These are phyloP conservation scores for Camponotus fellah DNA, from an alignment of 2,888 invertebrate genomes.

Conservation along the genomic window DNA sequence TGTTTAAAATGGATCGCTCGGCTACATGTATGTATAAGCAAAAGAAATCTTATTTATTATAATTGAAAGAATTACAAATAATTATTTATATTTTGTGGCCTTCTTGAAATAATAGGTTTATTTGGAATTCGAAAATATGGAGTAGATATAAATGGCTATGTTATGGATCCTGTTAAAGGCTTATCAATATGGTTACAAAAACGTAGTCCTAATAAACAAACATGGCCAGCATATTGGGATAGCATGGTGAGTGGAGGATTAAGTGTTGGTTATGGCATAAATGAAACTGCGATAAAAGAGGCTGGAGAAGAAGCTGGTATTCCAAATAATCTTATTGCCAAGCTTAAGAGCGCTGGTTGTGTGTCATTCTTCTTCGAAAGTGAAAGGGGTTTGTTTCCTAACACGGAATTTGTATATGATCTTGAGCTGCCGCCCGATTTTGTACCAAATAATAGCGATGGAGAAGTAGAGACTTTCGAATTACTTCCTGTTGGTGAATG, in stretches of 20 bases:
- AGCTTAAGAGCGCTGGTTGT: slow-evolving; percentile 92
- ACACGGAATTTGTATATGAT: slow-evolving; percentile 97
- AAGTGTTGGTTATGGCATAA: slow-evolving; percentile 94
- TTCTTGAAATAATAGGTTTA: slow-evolving; percentile 87
- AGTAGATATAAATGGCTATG: slow-evolving; percentile 97
- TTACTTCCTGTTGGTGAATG: slow-evolving; percentile 94
- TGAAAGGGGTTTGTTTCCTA: slow-evolving; percentile 96
- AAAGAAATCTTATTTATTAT: background rate
- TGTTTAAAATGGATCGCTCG: slow-evolving; percentile 95
- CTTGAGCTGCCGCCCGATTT: slow-evolving; percentile 96
- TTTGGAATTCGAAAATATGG: slow-evolving; percentile 98
- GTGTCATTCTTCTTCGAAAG: slow-evolving; percentile 97
- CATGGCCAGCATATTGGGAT: slow-evolving; percentile 98
- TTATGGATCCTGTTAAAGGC: slow-evolving; percentile 93
- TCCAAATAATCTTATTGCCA: slow-evolving; percentile 92
- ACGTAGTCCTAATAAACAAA: slow-evolving; percentile 96
- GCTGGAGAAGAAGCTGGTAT: slow-evolving; percentile 98
- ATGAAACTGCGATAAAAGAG: slow-evolving; percentile 97
- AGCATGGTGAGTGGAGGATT: slow-evolving; percentile 98
- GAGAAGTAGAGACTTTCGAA: slow-evolving; percentile 97
- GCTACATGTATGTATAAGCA: slow-evolving; percentile 90
- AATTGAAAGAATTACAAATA: background rate
- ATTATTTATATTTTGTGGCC: background rate
- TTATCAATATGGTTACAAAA: slow-evolving; percentile 97
- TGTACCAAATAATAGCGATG: slow-evolving; percentile 96